Conservation (phyloP, 2,113 vertebrate genomes). For the Lutjanus erythropterus region DNA sequence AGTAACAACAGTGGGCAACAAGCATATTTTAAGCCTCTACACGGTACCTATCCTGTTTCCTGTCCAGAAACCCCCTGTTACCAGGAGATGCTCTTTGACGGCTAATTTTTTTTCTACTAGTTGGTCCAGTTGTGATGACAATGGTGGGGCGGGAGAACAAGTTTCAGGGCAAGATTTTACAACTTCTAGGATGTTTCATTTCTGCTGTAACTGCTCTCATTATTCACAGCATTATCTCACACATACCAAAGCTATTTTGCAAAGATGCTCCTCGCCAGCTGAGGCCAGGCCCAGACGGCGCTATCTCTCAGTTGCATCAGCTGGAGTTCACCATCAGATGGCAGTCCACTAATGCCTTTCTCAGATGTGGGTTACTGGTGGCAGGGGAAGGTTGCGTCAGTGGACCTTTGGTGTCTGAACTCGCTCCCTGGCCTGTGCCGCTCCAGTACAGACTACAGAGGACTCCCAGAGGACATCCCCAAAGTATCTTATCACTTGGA, state of each 20-base stretch:
- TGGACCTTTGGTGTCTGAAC: constrained; percentile 62
- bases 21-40: constrained; percentile 55
- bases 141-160: not conserved
- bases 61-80: constrained; percentile 50
- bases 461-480: constrained; percentile 49
- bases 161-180: constrained; percentile 6
- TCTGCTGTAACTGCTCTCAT: constrained; percentile 28
- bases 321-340: constrained; percentile 80
- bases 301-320: constrained; percentile 73
- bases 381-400: constrained; percentile 71
- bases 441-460: constrained; percentile 44
- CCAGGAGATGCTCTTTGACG: constrained; percentile 32
- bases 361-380: constrained; percentile 71
- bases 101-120: constrained; percentile 55
- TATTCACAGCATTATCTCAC: constrained; percentile 49
- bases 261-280: constrained; percentile 26
- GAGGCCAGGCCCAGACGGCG: constrained; percentile 16
- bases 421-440: constrained; percentile 4
- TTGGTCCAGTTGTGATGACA: constrained; percentile 20
- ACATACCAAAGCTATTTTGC: constrained; percentile 46
- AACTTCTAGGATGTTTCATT: constrained; percentile 28
- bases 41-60: constrained; percentile 51
- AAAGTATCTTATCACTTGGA: constrained; percentile 66
- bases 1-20: constrained; percentile 67
- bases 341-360: constrained; percentile 78